A percentile compares a stretch with the other conserved stretches of the same genome.
phyloP scores from a whole-genome alignment of 2,113 vertebrate species.

The Eira barbara region DNA sequence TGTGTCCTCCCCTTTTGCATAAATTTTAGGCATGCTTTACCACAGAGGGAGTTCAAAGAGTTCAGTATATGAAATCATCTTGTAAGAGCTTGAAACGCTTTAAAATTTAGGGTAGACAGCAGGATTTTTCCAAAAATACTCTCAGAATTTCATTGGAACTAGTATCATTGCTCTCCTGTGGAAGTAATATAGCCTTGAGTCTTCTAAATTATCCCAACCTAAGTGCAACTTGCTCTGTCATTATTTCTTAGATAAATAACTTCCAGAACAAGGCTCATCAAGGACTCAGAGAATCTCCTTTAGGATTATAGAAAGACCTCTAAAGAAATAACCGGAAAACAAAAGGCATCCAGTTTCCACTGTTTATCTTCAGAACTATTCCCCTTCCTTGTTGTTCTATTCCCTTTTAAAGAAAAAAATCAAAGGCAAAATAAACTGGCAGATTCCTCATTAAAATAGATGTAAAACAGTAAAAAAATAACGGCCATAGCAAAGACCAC shows the following conservation, averaged over 20 bases:
- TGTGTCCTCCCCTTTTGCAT: background rate
- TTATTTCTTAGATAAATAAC: background rate
- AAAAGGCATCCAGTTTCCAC: background rate
- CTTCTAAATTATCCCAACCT: background rate
- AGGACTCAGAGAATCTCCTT: background rate
- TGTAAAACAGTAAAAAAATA: background rate
- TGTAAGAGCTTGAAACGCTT: background rate
- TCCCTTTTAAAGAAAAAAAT: background rate
- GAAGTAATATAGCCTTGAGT: background rate
- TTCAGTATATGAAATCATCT: background rate
- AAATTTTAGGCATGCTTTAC: background rate
- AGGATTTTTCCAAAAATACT: background rate
- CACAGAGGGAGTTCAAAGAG: background rate
- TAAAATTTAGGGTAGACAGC: background rate
- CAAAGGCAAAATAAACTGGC: background rate
- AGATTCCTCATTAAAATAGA: background rate
- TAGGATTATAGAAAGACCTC: background rate
- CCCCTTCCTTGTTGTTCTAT: background rate
- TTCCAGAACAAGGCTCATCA: background rate
- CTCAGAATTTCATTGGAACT: background rate
- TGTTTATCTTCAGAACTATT: background rate
- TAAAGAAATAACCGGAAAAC: background rate
- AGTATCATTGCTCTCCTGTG: background rate
- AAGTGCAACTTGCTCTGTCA: background rate
- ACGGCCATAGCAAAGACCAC: background rate